Conservation (phyloP, 2,888 invertebrate species). For the Melanostoma mellinum region DNA sequence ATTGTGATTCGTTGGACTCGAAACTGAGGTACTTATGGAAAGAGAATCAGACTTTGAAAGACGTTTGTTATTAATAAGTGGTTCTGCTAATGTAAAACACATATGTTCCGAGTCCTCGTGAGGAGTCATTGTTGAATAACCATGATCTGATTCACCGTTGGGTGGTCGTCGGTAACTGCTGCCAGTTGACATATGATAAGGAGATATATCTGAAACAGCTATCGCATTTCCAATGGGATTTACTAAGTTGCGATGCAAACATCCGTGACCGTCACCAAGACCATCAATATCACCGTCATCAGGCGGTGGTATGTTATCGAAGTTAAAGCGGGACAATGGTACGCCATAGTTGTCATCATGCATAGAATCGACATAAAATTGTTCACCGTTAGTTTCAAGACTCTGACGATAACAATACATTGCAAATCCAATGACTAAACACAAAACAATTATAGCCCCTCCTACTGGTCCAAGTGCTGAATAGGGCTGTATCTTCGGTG, state of each 20-base stretch:
- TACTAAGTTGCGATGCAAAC: slow-evolving; percentile 85
- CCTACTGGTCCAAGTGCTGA: slow-evolving; percentile 93
- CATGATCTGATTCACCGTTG: slow-evolving; percentile 90
- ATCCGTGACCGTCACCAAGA: slow-evolving; percentile 83
- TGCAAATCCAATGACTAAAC: slow-evolving; percentile 90
- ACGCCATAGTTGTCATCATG: slow-evolving; percentile 84
- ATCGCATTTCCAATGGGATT: slow-evolving; percentile 85
- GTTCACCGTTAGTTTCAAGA: slow-evolving; percentile 80
- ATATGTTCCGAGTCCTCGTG: slow-evolving; percentile 94
- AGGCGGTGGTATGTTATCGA: slow-evolving; percentile 85
- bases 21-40: slow-evolving; percentile 83
- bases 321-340: slow-evolving; percentile 89
- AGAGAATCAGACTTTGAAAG: slow-evolving; percentile 84
- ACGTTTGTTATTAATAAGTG: slow-evolving; percentile 83
- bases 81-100: slow-evolving; percentile 88
- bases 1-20: slow-evolving; percentile 80
- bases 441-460: slow-evolving; percentile 91
- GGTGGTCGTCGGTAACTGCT: slow-evolving; percentile 88
- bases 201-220: slow-evolving; percentile 88
- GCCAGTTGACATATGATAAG: slow-evolving; percentile 91
- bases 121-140: slow-evolving; percentile 96
- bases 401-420: slow-evolving; percentile 93
- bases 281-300: slow-evolving; percentile 80
- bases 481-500: slow-evolving; percentile 83
- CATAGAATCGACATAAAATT: slow-evolving; percentile 83